phyloP scores from a whole-genome alignment of 2,113 vertebrate species.

The Dipodomys stephensi region DNA sequence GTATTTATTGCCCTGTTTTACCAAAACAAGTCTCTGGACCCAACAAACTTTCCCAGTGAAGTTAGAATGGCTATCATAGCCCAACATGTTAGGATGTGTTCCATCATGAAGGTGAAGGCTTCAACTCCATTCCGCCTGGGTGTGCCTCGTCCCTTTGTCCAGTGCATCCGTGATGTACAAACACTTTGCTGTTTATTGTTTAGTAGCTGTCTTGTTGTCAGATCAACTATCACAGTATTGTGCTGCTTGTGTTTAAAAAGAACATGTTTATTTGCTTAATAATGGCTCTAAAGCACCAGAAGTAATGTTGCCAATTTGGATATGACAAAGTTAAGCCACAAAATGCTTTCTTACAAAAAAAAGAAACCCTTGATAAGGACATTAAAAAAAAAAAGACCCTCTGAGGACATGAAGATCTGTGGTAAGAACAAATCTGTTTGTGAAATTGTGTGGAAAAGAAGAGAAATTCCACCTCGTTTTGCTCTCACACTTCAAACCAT shows the following conservation, averaged over 20 bases:
- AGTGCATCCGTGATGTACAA: background rate
- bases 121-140: background rate
- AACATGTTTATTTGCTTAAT: background rate
- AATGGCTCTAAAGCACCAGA: background rate
- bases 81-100: background rate
- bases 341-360: background rate
- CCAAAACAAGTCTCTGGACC: background rate
- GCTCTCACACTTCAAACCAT: background rate
- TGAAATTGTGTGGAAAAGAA: background rate
- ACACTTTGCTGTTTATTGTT: background rate
- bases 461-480: background rate
- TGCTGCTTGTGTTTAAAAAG: background rate
- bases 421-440: background rate
- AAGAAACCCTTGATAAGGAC: background rate
- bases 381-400: background rate
- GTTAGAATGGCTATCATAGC: background rate
- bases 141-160: background rate
- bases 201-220: background rate
- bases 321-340: background rate
- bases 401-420: background rate
- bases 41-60: background rate
- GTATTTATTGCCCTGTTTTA: slow-evolving; percentile 1
- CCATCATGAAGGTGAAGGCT: background rate
- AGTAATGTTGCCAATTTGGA: background rate
- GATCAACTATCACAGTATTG: background rate